Conservation (phyloP, 1,140 invertebrate genomes). For the Caligus rogercresseyi region DNA sequence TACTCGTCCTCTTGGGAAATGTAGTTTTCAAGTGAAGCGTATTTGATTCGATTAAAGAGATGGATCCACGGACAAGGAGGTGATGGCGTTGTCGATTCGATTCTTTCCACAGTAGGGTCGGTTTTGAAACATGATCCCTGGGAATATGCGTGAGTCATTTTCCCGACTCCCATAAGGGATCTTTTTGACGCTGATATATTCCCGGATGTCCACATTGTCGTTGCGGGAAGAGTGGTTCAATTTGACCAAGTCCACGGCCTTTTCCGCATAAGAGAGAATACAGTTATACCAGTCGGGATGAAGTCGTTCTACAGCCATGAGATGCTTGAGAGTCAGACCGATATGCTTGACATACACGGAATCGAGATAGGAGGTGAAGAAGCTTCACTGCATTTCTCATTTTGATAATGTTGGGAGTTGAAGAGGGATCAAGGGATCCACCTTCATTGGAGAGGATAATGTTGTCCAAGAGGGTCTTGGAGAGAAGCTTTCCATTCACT, state of each 20-base stretch:
- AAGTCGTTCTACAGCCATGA: background rate
- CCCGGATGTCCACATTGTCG: slow-evolving; percentile 3
- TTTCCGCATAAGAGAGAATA: background rate
- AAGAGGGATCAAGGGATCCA: too few relatives aligned
- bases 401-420: too few relatives aligned
- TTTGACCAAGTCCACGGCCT: background rate
- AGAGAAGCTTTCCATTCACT: background rate
- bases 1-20: slow-evolving; percentile 5
- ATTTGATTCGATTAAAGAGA: slow-evolving; percentile 2
- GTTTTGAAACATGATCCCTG: background rate
- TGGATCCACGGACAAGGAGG: background rate
- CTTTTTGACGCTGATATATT: slow-evolving; percentile 1
- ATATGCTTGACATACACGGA: background rate
- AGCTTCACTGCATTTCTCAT: too few relatives aligned
- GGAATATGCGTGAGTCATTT: background rate
- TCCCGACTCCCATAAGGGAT: background rate
- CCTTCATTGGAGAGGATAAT: background rate
- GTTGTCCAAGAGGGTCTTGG: background rate
- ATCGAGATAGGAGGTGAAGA: background rate
- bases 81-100: background rate
- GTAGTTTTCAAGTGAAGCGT: background rate
- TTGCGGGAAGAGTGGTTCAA: background rate
- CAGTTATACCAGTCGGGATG: background rate
- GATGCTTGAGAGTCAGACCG: background rate
- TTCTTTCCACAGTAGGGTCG: background rate